Percentiles rank a stretch among this genome's conserved stretches.
Evolutionary conservation across 2,113 vertebrate species (phyloP).

Genomic region (Pelvicachromis taeniatus): DNA sequence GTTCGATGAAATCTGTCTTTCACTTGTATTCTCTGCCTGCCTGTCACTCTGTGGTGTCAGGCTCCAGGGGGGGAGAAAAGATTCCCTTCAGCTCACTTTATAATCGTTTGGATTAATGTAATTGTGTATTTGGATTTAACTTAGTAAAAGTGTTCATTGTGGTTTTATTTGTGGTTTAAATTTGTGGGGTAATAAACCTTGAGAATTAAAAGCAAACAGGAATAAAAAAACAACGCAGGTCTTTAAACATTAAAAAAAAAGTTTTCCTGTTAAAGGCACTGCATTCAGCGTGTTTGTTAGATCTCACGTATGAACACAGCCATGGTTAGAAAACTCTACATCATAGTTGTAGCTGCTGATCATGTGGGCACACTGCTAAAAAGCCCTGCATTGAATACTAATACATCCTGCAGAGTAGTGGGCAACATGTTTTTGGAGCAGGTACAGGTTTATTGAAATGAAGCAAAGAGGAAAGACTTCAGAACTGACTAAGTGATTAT

Average conservation of each 20-base stretch:
- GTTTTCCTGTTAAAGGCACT: neutral
- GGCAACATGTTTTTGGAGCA: neutral
- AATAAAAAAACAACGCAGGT: neutral
- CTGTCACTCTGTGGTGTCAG: slow-evolving; percentile 33
- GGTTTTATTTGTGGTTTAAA: neutral
- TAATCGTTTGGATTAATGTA: neutral
- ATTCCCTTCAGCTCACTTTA: neutral
- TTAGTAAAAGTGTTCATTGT: neutral
- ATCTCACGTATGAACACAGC: neutral
- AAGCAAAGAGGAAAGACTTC: neutral
- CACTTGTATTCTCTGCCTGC: slow-evolving; percentile 5
- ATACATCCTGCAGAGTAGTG: neutral
- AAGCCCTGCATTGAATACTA: neutral
- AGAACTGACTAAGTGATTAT: neutral
- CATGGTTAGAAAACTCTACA: neutral
- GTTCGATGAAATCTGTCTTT: slow-evolving; percentile 43
- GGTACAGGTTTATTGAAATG: neutral
- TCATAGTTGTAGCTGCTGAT: neutral
- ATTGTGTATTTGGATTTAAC: neutral
- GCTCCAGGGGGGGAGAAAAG: neutral
- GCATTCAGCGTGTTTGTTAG: neutral
- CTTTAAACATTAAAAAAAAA: neutral
- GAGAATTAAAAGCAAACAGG: neutral
- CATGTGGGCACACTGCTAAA: neutral
- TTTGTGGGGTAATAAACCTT: neutral